Percentiles rank a stretch among this genome's conserved stretches.
Conservation (phyloP, 2,113 vertebrate genomes). For the Alosa alosa region DNA sequence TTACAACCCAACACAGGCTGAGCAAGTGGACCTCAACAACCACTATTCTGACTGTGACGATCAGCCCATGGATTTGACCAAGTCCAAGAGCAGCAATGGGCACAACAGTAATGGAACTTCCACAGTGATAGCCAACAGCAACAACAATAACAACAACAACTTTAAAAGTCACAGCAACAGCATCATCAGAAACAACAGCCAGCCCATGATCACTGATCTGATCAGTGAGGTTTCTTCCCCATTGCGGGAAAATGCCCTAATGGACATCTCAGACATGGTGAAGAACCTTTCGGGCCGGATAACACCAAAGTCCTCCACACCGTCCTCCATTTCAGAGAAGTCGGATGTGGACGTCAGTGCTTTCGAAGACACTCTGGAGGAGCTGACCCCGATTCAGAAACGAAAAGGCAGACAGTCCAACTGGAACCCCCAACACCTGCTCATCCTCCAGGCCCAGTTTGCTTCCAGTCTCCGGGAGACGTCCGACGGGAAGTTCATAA, state of each 20-base stretch:
- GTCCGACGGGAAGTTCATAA: conserved; percentile 90
- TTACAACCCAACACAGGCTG: conserved; percentile 79
- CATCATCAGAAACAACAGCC: conserved; percentile 52
- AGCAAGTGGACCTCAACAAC: conserved; percentile 79
- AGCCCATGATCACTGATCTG: conserved; percentile 70
- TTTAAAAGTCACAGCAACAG: conserved; percentile 33
- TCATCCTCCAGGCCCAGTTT: conserved; percentile 98
- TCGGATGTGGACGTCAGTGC: conserved; percentile 90
- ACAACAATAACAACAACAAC: conserved; percentile 13
- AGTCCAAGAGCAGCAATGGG: conserved; percentile 83
- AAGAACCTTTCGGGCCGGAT: conserved; percentile 95
- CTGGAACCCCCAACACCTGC: conserved; percentile 98
- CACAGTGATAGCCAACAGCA: conserved; percentile 55
- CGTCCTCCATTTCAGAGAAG: conserved; percentile 92
- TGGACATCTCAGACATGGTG: conserved; percentile 99
- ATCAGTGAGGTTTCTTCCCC: conserved; percentile 81
- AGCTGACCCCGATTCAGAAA: conserved; percentile 92
- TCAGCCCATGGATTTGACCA: conserved; percentile 97
- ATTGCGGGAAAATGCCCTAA: conserved; percentile 91
- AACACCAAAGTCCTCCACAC: conserved; percentile 97
- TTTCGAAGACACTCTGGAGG: conserved; percentile 92
- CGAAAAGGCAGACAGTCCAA: conserved; percentile 98
- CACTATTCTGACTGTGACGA: conserved; percentile 86
- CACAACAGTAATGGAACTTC: conserved; percentile 50
- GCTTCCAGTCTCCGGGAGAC: conserved; percentile 92